These are phyloP conservation scores for Heteromormyrus szaboi DNA, from an alignment of 2,797 vertebrate species.

Conservation along the genomic window DNA sequence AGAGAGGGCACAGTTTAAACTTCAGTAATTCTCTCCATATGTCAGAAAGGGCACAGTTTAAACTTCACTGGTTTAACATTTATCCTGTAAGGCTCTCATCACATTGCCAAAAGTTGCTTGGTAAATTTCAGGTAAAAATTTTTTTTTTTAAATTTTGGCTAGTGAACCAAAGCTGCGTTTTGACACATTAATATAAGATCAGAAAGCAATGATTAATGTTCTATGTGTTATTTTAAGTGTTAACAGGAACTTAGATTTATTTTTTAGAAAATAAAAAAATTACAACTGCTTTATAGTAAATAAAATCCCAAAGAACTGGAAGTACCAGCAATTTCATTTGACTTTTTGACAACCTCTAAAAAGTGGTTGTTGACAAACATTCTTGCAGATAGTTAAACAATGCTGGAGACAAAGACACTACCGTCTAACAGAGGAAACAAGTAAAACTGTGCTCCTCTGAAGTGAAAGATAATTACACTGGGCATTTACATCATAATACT, in stretches of 20 bases:
- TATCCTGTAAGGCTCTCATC: not conserved
- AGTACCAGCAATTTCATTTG: not conserved
- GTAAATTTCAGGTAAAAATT: not conserved
- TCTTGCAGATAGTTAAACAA: not conserved
- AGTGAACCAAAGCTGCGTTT: not conserved
- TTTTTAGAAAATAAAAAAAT: not conserved
- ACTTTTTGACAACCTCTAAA: not conserved
- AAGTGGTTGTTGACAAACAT: not conserved
- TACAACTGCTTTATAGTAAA: not conserved
- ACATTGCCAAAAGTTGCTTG: not conserved
- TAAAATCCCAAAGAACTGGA: not conserved
- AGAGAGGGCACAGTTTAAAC: conserved; percentile 10
- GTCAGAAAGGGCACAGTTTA: conserved; percentile 14
- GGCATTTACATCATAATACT: not conserved
- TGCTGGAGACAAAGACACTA: not conserved
- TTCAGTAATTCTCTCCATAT: conserved; percentile 6
- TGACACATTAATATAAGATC: not conserved
- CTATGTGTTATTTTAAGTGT: not conserved
- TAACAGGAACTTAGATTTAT: not conserved
- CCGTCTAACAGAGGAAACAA: not conserved
- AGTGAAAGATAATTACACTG: not conserved
- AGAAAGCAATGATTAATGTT: not conserved
- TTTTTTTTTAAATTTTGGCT: not conserved
- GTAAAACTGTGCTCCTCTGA: not conserved
- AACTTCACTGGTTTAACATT: conserved; percentile 9